Base-by-base conservation (phyloP, 2,797 vertebrate species). In the Ambastaia sidthimunki region DNA sequence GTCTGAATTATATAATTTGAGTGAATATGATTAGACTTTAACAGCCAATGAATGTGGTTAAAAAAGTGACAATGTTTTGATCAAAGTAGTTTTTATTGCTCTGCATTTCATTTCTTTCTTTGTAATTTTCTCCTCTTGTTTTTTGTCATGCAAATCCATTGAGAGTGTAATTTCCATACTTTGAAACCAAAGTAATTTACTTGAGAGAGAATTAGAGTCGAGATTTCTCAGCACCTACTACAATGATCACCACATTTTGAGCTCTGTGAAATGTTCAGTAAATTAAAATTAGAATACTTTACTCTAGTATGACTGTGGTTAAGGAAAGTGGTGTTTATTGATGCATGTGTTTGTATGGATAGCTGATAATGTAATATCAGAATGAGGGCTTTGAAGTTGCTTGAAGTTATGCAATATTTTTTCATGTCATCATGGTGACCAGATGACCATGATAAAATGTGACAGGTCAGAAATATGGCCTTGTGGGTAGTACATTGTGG, bases 221-320 rank as follows among this genome's bases (percentile, higher is more conserved):
- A 6, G 48, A 68, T 52, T n/a, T 60, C 48, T 15, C 54, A 28
- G 63, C 16, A 7, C 41, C 41, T 55, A 18, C 47, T 48, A 76
- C 13, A 34, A 78, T 23, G 44, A 12, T 63, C 19, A 28, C 71
- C 23, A 25, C 21, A 25, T 77, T 83, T 47, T 11, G 37, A 54
- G 28, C 52, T 80, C 25, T 23, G 19, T 68, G 37, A 54, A 57
- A 74, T 67, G 77, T 60, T 68, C 37, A 47, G 65, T 28, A 50
- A 52, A 57, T 54, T 59, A 71, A 84, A 75, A 78, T 63, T 71
- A 1, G 18, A 79, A 74, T 67, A 60, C 10, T 62, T 31, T 62
- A 37, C 55, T 16, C 37, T 41, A 19, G 21, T 16, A 9, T 63
- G 60, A 78, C 9, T 28, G 60, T 7, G 50, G 65, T 44, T 37